phyloP scores from a whole-genome alignment of 2,797 vertebrate genomes.

The Dendrocincla tyrannina region DNA sequence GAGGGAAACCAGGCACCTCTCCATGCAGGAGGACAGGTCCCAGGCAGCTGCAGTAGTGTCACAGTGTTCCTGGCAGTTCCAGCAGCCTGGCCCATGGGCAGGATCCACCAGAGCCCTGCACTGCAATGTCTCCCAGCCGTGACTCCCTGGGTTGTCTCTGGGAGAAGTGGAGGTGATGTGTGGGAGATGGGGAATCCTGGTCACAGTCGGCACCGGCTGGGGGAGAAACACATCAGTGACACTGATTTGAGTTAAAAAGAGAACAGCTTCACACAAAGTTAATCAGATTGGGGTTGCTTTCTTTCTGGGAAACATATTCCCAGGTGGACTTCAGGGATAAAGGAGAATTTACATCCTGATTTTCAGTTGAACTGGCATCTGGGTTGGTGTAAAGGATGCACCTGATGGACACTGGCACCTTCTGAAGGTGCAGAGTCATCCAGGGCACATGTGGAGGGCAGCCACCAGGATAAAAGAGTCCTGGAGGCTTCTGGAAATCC shows the following conservation, averaged over 20 bases:
- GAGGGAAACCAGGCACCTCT: background rate
- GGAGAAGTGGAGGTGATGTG: background rate
- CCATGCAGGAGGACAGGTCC: background rate
- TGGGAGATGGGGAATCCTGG: background rate
- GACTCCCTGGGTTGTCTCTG: background rate
- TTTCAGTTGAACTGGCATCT: background rate
- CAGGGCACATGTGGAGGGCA: background rate
- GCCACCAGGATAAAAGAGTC: background rate
- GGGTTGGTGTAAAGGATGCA: background rate
- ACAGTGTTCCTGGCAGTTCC: background rate
- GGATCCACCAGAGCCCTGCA: background rate
- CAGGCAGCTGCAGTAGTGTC: background rate
- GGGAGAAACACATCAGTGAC: background rate
- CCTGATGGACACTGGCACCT: background rate
- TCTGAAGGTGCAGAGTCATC: background rate
- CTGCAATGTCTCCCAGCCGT: background rate
- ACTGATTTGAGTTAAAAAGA: background rate
- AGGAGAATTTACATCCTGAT: background rate
- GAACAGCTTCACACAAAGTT: background rate
- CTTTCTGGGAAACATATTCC: background rate
- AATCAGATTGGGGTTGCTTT: background rate
- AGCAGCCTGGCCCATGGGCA: background rate
- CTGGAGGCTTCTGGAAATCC: background rate
- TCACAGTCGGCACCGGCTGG: background rate
- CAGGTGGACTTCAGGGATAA: background rate